Evolutionary conservation across 2,888 invertebrate species (phyloP), one percentile per base, ranked within the genome.

Genomic region (Leucoptera coffeella): DNA sequence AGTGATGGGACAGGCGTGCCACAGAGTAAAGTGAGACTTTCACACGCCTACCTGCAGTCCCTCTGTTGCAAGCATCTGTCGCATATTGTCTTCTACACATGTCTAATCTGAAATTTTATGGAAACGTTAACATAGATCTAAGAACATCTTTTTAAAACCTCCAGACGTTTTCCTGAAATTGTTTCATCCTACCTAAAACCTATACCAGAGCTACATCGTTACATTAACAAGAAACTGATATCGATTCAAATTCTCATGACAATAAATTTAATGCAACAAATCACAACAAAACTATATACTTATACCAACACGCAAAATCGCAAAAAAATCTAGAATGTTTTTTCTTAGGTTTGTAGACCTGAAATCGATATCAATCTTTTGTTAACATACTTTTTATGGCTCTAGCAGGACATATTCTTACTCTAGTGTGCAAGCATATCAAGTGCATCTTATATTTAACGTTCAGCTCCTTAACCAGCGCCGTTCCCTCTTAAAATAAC

Each of bases 81-180:
- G 87, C 85, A 78, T 83, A 86, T 75, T 89, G 85, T 78, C 92
- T 82, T 77, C 93, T 85, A 86, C 93, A 93, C 92, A 93, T 93
- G 86, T 93, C 93, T 82, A 93, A 88, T 88, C 92, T 92, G 90
- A 71, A 88, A 87, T 61, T 45, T 45, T 56, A 74, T 57, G 74
- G 69, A 69, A 77, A 76, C 52, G 65, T 58, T 62, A 62, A 57
- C 62, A 61, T 43, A 60, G 51, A 50, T 30, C 32, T n/a, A n/a
- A 38, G 40, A 28, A 13, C 23, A 27, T 26, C n/a, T n/a, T n/a
- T 17, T 17, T 14, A 51, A 45, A 41, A 41, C 43, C 35, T 32
- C 34, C 40, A 9, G 6, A 35, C 23, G 29, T 42, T 10, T 10
- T 22, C 22, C 10, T 9, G 8, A 22, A 5, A 4, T 5, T 22